A percentile compares a stretch with the other conserved stretches of the same genome.
These are phyloP conservation scores for Limnephilus lunatus DNA, from an alignment of 2,888 invertebrate genomes.

Conservation along the genomic window DNA sequence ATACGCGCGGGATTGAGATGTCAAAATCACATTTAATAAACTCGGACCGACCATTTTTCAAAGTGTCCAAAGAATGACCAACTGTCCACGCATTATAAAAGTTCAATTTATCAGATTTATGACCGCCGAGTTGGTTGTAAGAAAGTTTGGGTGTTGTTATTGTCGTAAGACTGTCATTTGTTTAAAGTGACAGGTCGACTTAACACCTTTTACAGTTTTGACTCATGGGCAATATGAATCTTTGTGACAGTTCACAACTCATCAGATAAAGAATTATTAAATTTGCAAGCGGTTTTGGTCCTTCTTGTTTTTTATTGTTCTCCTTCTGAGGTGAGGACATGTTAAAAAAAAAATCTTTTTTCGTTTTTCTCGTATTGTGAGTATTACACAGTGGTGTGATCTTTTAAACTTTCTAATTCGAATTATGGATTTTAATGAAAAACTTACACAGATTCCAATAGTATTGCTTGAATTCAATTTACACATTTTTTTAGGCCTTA, in stretches of 20 bases:
- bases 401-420: no score
- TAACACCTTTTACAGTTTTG: constrained; percentile 56
- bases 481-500: no score
- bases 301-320: neutral
- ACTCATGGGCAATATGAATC: constrained; percentile 60
- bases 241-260: constrained; percentile 47
- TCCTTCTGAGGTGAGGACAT: neutral
- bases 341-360: no score
- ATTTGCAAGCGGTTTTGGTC: neutral
- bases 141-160: constrained; percentile 27
- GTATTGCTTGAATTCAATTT: no score
- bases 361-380: no score
- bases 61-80: constrained; percentile 19
- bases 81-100: constrained; percentile 38
- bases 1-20: constrained; percentile 30
- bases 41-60: constrained; percentile 23
- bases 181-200: constrained; percentile 33
- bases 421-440: no score
- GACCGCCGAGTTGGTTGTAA: neutral
- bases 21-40: constrained; percentile 40
- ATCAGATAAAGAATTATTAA: constrained; percentile 50
- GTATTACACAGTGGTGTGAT: no score
- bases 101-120: constrained; percentile 53
- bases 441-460: no score
- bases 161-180: constrained; percentile 40